Conservation (phyloP, 2,797 vertebrate genomes). For the Naso thynnoides region DNA sequence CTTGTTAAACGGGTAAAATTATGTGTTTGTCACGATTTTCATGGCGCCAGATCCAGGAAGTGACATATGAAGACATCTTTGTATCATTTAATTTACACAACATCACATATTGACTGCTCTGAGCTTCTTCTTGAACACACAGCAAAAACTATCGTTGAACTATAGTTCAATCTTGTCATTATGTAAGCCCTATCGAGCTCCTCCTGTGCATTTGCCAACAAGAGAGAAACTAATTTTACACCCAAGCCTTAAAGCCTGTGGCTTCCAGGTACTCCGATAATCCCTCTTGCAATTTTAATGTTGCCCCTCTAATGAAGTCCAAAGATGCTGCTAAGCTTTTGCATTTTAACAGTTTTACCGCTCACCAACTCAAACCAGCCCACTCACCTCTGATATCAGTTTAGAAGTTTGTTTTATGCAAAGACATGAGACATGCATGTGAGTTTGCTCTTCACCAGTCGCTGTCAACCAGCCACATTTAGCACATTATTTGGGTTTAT, state of each 20-base stretch:
- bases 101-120: no score
- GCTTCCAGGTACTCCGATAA: not conserved
- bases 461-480: not conserved
- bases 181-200: not conserved
- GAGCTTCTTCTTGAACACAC: no score
- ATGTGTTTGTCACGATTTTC: no score
- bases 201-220: not conserved
- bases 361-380: no score
- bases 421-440: not conserved
- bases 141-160: no score
- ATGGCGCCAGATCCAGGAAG: no score
- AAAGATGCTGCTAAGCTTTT: not conserved
- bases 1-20: no score
- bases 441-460: not conserved
- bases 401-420: not conserved
- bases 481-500: not conserved
- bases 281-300: not conserved
- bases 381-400: not conserved
- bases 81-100: no score
- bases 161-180: no score
- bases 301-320: not conserved
- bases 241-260: not conserved
- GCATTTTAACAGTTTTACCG: slow-evolving; percentile 2
- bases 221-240: not conserved
- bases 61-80: no score